Conservation (phyloP, 2,113 vertebrate species). For the Melospiza melodia region DNA sequence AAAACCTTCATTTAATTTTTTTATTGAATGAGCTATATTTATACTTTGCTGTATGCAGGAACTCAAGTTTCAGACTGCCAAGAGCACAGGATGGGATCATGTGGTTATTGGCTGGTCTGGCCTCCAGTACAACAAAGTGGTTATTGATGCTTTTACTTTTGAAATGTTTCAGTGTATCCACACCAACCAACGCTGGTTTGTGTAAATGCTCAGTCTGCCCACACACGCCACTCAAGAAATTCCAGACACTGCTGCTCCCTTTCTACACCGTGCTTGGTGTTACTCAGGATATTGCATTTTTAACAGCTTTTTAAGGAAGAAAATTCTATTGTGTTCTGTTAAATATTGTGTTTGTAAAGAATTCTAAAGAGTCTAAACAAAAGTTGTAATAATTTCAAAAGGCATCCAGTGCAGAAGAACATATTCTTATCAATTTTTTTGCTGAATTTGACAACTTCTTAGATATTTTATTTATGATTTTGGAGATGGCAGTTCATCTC, state of each 20-base stretch:
- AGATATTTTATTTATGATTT: background rate
- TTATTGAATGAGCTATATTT: constrained; percentile 39
- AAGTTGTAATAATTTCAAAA: background rate
- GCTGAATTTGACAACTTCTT: background rate
- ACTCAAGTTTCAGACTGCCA: constrained; percentile 35
- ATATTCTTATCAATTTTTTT: background rate
- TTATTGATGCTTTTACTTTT: constrained; percentile 41
- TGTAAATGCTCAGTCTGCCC: background rate
- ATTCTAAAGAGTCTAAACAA: background rate
- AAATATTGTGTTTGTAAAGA: background rate
- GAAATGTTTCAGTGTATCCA: background rate
- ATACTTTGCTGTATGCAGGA: background rate
- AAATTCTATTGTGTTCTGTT: background rate
- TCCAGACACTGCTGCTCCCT: background rate
- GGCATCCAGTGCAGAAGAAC: background rate
- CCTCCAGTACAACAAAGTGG: constrained; percentile 26
- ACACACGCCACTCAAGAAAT: background rate
- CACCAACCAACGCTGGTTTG: background rate
- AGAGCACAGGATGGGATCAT: constrained; percentile 39
- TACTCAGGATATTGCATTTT: background rate
- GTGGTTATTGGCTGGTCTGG: constrained; percentile 46
- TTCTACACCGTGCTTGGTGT: background rate
- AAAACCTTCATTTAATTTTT: background rate
- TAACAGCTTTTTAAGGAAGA: background rate
- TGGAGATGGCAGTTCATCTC: rapidly evolving